A percentile compares a stretch with the other conserved stretches of the same genome.
Evolutionary conservation across 1,140 invertebrate species (phyloP).

Genomic region (Manduca sexta): DNA sequence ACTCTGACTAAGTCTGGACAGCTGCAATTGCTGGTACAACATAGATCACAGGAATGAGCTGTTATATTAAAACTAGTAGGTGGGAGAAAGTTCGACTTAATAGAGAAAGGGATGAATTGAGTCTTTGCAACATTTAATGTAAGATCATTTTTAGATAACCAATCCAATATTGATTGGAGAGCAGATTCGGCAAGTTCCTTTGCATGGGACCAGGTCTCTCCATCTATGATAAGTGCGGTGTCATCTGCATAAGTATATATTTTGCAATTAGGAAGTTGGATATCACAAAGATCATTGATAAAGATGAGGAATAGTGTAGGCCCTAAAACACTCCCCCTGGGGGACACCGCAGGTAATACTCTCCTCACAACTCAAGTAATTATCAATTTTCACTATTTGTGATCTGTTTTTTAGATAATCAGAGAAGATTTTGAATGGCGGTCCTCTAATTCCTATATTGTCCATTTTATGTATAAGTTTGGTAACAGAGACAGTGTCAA

Average conservation of each 20-base stretch:
- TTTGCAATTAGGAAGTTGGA: background rate
- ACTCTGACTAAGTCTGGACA: background rate
- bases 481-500: background rate
- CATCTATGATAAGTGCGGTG: conserved; percentile 8
- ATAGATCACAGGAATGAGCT: conserved; percentile 1
- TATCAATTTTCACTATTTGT: background rate
- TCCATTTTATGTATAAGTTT: background rate
- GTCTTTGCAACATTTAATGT: conserved; percentile 10
- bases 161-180: background rate
- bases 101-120: conserved; percentile 4
- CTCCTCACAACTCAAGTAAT: background rate
- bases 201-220: conserved; percentile 3
- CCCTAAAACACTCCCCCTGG: background rate
- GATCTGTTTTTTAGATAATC: background rate
- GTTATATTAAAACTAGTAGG: background rate
- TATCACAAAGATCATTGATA: background rate
- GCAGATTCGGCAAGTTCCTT: background rate
- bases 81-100: background rate
- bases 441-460: background rate
- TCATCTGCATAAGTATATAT: conserved; percentile 11
- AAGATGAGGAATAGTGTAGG: conserved; percentile 1
- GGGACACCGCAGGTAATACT: background rate
- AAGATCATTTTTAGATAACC: conserved; percentile 1
- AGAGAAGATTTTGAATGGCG: background rate
- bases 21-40: background rate